A percentile compares a stretch with the other conserved stretches of the same genome.
These are phyloP conservation scores for Lanistes nyassanus DNA, from an alignment of 1,140 invertebrate genomes.

Conservation along the genomic window DNA sequence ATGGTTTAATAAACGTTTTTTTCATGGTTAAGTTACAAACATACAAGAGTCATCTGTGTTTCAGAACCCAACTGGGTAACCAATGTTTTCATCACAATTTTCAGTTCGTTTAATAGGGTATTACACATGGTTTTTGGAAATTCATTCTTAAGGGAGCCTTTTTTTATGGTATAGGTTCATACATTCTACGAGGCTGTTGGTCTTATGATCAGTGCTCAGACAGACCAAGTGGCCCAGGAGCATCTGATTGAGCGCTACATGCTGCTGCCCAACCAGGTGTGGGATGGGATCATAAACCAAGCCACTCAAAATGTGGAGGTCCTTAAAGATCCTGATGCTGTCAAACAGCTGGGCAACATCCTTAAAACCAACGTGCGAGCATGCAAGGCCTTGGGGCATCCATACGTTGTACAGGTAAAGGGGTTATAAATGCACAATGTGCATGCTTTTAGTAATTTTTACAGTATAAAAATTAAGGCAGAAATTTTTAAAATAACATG, in stretches of 20 bases:
- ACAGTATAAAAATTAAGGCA: neutral
- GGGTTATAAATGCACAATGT: neutral
- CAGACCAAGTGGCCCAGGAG: slow-evolving; percentile 87
- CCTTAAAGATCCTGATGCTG: slow-evolving; percentile 94
- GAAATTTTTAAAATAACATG: no score
- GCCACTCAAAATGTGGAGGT: slow-evolving; percentile 97
- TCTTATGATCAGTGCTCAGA: slow-evolving; percentile 97
- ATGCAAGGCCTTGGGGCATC: slow-evolving; percentile 95
- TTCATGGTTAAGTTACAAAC: neutral
- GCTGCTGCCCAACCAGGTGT: slow-evolving; percentile 97
- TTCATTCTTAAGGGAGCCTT: neutral
- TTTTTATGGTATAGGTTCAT: slow-evolving; percentile 80
- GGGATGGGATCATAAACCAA: slow-evolving; percentile 98
- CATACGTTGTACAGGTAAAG: slow-evolving; percentile 87
- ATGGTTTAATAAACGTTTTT: no score
- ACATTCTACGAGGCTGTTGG: slow-evolving; percentile 99
- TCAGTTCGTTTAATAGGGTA: neutral
- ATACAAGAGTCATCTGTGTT: neutral
- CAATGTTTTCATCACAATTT: neutral
- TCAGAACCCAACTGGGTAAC: neutral
- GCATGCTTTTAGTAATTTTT: neutral
- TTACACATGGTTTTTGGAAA: neutral
- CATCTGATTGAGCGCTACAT: slow-evolving; percentile 97
- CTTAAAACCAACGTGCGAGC: slow-evolving; percentile 98
- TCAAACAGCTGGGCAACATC: slow-evolving; percentile 97